Conservation (phyloP, 2,113 vertebrate species). For the Sylvilagus bachmani region DNA sequence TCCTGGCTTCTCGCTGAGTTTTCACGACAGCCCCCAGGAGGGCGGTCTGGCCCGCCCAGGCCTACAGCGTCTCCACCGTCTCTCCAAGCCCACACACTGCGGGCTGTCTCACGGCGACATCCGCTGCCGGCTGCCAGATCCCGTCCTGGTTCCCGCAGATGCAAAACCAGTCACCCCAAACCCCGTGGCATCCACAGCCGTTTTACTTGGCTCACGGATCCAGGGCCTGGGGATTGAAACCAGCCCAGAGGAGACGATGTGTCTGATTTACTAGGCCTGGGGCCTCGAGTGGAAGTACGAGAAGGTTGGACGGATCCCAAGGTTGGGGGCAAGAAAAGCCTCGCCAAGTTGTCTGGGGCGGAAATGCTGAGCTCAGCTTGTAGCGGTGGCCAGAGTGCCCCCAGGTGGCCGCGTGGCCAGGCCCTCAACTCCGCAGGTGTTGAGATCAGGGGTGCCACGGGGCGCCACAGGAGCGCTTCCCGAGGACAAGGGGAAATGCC, state of each 20-base stretch:
- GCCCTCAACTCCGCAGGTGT: neutral
- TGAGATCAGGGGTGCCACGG: neutral
- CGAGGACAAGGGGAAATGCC: neutral
- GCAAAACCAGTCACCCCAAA: too few relatives aligned
- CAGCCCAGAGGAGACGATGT: neutral
- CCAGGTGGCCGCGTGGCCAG: too few relatives aligned
- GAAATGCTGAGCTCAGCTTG: accelerated
- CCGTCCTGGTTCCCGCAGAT: neutral
- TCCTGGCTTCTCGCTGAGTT: neutral
- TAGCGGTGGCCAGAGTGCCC: neutral
- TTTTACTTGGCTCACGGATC: neutral
- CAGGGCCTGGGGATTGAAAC: neutral
- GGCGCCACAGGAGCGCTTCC: neutral
- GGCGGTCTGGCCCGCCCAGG: neutral
- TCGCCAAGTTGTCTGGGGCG: neutral
- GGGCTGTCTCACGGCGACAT: accelerated
- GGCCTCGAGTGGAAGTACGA: neutral
- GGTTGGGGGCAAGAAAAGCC: neutral
- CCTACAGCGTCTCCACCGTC: too few relatives aligned
- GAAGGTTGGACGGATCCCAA: neutral
- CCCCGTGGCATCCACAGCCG: accelerated
- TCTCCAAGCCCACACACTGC: accelerated
- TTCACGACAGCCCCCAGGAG: too few relatives aligned
- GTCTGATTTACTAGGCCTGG: neutral
- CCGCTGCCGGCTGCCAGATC: neutral